A percentile compares a stretch with the other conserved stretches of the same genome.
phyloP scores from a whole-genome alignment of 2,888 invertebrate species.

The Tortricodes alternella region DNA sequence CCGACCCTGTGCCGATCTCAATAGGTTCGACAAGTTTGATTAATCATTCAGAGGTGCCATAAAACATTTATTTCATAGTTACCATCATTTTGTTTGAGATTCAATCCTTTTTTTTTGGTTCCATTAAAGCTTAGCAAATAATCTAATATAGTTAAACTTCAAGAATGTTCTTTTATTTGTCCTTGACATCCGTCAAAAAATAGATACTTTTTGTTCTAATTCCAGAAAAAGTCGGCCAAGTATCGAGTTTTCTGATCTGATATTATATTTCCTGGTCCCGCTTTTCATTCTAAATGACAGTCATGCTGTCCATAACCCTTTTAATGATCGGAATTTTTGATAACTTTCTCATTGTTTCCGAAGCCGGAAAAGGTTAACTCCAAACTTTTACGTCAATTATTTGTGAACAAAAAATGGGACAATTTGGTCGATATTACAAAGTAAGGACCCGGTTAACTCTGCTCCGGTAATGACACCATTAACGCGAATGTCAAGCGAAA shows the following conservation, averaged over 20 bases:
- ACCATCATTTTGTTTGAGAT: too few relatives aligned
- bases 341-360: conserved; percentile 13
- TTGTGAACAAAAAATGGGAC: conserved; percentile 23
- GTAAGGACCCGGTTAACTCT: conserved; percentile 31
- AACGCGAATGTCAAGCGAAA: conserved; percentile 61
- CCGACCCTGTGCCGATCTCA: not conserved
- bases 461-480: conserved; percentile 57
- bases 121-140: too few relatives aligned
- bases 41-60: too few relatives aligned
- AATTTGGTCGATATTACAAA: conserved; percentile 8
- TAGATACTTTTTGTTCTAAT: too few relatives aligned
- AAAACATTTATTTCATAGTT: too few relatives aligned
- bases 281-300: not conserved
- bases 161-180: too few relatives aligned
- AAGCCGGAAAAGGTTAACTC: conserved; percentile 15
- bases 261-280: not conserved
- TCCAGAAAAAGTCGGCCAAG: too few relatives aligned
- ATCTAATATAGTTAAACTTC: too few relatives aligned
- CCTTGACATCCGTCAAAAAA: too few relatives aligned
- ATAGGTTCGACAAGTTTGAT: not conserved
- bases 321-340: conserved; percentile 10
- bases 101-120: too few relatives aligned
- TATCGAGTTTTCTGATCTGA: too few relatives aligned
- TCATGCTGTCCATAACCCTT: not conserved
- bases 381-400: conserved; percentile 22